Evolutionary conservation across 2,797 vertebrate genomes (phyloP).

Genomic region (Bovichtus diacanthus): DNA sequence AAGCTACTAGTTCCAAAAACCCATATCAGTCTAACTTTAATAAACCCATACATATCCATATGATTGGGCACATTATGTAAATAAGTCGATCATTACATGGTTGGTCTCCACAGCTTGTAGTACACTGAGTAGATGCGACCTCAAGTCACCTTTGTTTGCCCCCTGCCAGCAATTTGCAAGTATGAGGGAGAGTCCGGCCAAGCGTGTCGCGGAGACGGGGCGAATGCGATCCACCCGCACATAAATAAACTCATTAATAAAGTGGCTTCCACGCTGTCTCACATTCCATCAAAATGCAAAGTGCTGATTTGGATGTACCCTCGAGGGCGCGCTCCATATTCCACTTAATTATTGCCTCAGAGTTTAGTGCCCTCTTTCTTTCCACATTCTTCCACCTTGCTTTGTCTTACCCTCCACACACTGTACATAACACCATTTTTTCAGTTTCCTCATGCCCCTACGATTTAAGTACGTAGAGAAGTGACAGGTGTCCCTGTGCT

Average conservation of each 20-base stretch:
- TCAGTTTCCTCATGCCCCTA: constrained; percentile 18
- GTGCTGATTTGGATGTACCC: constrained; percentile 65
- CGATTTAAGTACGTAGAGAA: constrained; percentile 37
- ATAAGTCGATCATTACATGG: constrained; percentile 65
- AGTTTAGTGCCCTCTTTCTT: constrained; percentile 41
- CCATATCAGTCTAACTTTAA: constrained; percentile 8
- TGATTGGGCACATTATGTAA: constrained; percentile 60
- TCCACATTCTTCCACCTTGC: constrained; percentile 1
- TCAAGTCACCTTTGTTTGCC: constrained; percentile 61
- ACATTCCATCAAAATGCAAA: constrained; percentile 73
- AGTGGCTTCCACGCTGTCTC: constrained; percentile 59
- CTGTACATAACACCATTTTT: constrained; percentile 36
- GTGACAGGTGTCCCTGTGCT: constrained; percentile 36
- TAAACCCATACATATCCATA: constrained; percentile 50
- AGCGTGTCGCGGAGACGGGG: constrained; percentile 68
- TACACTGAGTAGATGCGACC: constrained; percentile 60
- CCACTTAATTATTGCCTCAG: constrained; percentile 66
- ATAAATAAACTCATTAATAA: constrained; percentile 77
- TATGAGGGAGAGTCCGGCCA: constrained; percentile 56
- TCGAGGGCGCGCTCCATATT: constrained; percentile 61
- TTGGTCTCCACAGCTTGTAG: constrained; percentile 62
- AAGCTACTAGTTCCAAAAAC: constrained; percentile 1
- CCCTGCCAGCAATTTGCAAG: constrained; percentile 72
- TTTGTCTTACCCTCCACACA: neutral
- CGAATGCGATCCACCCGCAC: constrained; percentile 59